A percentile compares a stretch with the other conserved stretches of the same genome.
phyloP scores from a whole-genome alignment of 2,888 invertebrate species.

The Julus scandinavius region DNA sequence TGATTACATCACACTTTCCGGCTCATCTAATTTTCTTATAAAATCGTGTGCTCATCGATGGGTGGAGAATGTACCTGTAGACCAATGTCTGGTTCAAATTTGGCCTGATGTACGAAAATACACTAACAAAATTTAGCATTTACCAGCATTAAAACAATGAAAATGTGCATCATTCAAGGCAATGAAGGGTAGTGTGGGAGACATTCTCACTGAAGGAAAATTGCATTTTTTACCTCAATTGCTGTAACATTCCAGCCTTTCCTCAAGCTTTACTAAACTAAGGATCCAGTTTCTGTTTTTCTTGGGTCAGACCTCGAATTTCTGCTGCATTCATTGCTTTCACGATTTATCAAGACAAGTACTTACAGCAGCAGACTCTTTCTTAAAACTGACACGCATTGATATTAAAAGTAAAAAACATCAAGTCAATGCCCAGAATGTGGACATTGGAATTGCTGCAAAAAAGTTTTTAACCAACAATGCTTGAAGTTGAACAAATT shows the following conservation, averaged over 20 bases:
- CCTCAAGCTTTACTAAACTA: background rate
- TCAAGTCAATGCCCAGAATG: background rate
- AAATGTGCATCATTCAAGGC: background rate
- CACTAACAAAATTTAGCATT: background rate
- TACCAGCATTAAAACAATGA: background rate
- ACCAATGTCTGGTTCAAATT: background rate
- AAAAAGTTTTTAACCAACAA: background rate
- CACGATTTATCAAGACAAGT: background rate
- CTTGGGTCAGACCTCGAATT: background rate
- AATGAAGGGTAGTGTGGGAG: background rate
- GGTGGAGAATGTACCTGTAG: background rate
- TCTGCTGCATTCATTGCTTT: background rate
- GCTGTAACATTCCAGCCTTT: background rate
- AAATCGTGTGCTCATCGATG: background rate
- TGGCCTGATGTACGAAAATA: slow-evolving; percentile 40
- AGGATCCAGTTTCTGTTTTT: background rate
- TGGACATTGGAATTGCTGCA: background rate
- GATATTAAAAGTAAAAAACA: background rate
- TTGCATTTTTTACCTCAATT: background rate
- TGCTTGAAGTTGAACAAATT: background rate
- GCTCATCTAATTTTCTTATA: background rate
- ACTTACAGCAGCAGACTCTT: background rate
- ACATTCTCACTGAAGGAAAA: background rate
- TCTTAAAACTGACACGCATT: background rate
- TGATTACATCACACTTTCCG: slow-evolving; percentile 10